Evolutionary conservation across 1,140 invertebrate species (phyloP).

Genomic region (Drosophila truncata): DNA sequence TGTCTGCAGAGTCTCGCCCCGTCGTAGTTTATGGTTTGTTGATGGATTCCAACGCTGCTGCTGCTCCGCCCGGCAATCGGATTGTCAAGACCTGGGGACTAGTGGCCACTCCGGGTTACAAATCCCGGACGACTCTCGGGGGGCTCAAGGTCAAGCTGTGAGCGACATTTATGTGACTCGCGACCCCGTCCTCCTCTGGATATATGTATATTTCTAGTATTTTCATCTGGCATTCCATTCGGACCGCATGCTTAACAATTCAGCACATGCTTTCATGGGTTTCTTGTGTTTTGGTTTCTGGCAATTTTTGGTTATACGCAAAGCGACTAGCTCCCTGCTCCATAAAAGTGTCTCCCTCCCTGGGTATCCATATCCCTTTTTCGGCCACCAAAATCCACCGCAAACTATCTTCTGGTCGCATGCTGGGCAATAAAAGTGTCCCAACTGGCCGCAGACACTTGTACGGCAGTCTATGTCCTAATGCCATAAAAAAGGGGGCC

Average conservation of each 20-base stretch:
- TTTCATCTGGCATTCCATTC: constrained; percentile 57
- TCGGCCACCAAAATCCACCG: constrained; percentile 78
- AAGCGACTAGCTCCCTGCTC: constrained; percentile 36
- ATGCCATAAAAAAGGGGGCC: constrained; percentile 69
- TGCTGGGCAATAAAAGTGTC: constrained; percentile 81
- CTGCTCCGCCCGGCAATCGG: constrained; percentile 23
- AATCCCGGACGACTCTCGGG: constrained; percentile 36
- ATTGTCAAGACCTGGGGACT: constrained; percentile 19
- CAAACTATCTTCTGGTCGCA: constrained; percentile 78
- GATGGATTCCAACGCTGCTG: constrained; percentile 48
- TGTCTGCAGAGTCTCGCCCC: constrained; percentile 48
- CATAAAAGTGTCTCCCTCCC: constrained; percentile 62
- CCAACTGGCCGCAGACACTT: constrained; percentile 69
- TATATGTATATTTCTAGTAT: constrained; percentile 20
- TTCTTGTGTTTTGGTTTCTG: constrained; percentile 47
- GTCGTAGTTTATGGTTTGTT: constrained; percentile 45
- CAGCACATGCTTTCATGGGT: constrained; percentile 66
- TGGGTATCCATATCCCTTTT: constrained; percentile 26
- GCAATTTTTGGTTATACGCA: constrained; percentile 67
- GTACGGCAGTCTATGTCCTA: constrained; percentile 67
- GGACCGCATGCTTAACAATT: constrained; percentile 71
- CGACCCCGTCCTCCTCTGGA: constrained; percentile 17
- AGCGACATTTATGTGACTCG: constrained; percentile 70
- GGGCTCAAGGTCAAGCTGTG: constrained; percentile 70
- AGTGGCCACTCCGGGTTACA: constrained; percentile 31